Base-by-base conservation (phyloP, 64 coral and sea anemone genomes). In the Dendrophyllia cribrosa region DNA sequence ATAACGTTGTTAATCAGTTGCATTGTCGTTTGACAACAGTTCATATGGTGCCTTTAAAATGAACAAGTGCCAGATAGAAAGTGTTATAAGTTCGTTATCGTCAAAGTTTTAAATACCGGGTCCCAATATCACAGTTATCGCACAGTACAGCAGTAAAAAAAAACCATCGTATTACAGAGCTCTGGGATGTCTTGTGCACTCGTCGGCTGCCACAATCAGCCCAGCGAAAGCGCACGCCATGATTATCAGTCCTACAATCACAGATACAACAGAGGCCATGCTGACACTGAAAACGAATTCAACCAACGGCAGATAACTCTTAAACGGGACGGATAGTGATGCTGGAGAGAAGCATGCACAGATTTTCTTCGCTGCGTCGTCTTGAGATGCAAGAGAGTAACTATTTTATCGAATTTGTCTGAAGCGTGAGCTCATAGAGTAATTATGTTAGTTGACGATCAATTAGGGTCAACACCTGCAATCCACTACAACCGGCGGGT, bases 121-220 rank as follows among this genome's bases (percentile, higher is more conserved):
- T 75, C 44, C 79, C 65, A 66, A 83, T 66, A 48, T 83, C 59
- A 59, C 16, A 83, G 59, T 66, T 65, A 48, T 47, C 26, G 79
- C 59, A 83, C 44, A 46, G 43, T 10, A 43, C 79, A 21, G 16
- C 8, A 22, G 60, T 16, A 83, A 83, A 83, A 66, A 83, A 75
- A 21, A n/a, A n/a, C n/a, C 47, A 7, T 83, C 11, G 4, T 60
- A 81, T 83, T 20, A 83, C 15, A 65, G 17, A 83, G 59, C 60
- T 49, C 79, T n/a, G 43, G 79, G 79, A 4, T 83, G 56, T 7
- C 88, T 81, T 13, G 93, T 95, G 62, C 89, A 95, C 46, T 95
- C 93, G 64, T 95, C 88, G 15, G 93, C 93, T 9, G 88, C 93
- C 51, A 95, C 88, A 77, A 95, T 95, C 71, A 95, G 83, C 51